Evolutionary conservation across 2,113 vertebrate species (phyloP), one percentile per base, ranked within the genome.

Genomic region (Triplophysa tibetana): DNA sequence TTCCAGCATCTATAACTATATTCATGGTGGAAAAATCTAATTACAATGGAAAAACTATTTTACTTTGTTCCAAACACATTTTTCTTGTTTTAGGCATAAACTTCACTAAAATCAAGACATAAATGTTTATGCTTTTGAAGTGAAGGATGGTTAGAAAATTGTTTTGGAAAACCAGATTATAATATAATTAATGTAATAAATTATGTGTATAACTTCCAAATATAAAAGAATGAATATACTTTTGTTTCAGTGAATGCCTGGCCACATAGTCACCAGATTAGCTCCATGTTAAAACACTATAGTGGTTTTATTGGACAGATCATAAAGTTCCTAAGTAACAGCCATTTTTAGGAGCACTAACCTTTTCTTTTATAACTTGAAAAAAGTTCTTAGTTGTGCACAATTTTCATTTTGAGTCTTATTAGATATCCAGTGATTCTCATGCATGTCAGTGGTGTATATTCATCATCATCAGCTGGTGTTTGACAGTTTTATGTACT

Each of bases 401-500:
- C 14, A 64, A 52, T 67, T 24, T 38, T 65, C 41, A 68, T 67
- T 72, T 45, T 48, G 66, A 62, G 19, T 19, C 48, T 70, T 68
- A 74, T 84, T 63, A 67, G 26, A 26, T 19, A 45, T 75, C 29
- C 54, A 77, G 70, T 76, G 68, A 56, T 81, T 19, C 17, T 17
- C 54, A 50, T 60, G 60, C 66, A 83, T 67, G 73, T 78, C 65
- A 80, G 58, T 48, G 14, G 7, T 2, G 12, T 63, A 69, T 77
- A 45, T 88, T 81, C 65, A 83, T 88, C 82, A 84, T 17, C 60
- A 74, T 83, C 82, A 85, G 74, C 61, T 81, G 66, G 70, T 79
- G 75, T 70, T 41, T 74, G 87, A 87, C 85, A 88, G 81, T 61
- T 89, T 86, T 85, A 89, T 82, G 73, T 62, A 62, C 75, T 75